Conservation (phyloP, 2,888 invertebrate species). For the Meandrusa payeni region DNA sequence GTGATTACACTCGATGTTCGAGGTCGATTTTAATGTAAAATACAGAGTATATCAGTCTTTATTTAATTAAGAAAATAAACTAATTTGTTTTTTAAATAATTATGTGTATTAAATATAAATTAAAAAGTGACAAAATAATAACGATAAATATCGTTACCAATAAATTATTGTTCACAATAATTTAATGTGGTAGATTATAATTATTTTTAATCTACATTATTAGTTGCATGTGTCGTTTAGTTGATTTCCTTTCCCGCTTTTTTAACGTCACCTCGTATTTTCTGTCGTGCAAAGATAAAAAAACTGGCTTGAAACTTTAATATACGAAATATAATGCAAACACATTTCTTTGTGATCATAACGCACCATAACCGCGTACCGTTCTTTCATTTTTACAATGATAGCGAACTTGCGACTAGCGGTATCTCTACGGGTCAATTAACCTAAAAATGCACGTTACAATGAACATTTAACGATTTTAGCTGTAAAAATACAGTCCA, state of each 20-base stretch:
- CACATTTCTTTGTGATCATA: slow-evolving; percentile 22
- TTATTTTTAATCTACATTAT: too few relatives aligned
- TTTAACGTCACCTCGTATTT: too few relatives aligned
- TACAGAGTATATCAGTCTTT: slow-evolving; percentile 16
- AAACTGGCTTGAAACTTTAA: too few relatives aligned
- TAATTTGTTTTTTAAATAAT: too few relatives aligned
- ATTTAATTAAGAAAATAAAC: not conserved
- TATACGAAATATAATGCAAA: slow-evolving; percentile 11
- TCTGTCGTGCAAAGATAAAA: too few relatives aligned
- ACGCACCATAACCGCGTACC: slow-evolving; percentile 24
- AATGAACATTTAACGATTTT: slow-evolving; percentile 19
- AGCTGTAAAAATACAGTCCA: slow-evolving; percentile 16
- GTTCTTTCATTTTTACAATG: slow-evolving; percentile 22
- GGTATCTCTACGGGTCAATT: slow-evolving; percentile 25
- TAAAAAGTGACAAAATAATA: too few relatives aligned
- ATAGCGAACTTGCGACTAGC: slow-evolving; percentile 24
- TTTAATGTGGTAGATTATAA: too few relatives aligned
- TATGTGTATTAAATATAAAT: too few relatives aligned
- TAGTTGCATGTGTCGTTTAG: too few relatives aligned
- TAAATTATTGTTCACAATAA: too few relatives aligned
- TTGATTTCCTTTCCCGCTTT: too few relatives aligned
- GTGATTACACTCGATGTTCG: slow-evolving; percentile 28
- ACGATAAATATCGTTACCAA: too few relatives aligned
- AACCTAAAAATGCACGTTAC: slow-evolving; percentile 24
- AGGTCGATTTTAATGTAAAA: slow-evolving; percentile 25